Percentiles rank a stretch among this genome's conserved stretches.
phyloP scores from a whole-genome alignment of 2,797 vertebrate genomes.

The Synanceia verrucosa region DNA sequence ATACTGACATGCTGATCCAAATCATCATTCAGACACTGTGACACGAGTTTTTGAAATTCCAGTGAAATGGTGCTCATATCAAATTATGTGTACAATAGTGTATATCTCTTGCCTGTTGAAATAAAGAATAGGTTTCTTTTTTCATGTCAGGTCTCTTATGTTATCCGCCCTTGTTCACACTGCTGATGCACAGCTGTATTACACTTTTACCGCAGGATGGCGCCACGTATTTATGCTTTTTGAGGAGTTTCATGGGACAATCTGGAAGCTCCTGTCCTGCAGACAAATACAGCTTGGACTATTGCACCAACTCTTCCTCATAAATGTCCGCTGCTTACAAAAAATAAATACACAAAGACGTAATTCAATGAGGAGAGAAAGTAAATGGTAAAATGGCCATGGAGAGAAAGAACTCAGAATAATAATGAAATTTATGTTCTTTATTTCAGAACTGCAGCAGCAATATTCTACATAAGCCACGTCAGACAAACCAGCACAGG shows the following conservation, averaged over 20 bases:
- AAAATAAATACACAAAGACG: not conserved
- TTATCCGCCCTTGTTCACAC: not conserved
- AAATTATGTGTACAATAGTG: slow-evolving; percentile 53
- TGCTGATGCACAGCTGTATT: no score
- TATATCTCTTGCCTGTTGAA: slow-evolving; percentile 40
- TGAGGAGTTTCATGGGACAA: not conserved
- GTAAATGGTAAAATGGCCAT: no score
- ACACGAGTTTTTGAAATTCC: slow-evolving; percentile 55
- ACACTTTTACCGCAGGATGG: slow-evolving; percentile 39
- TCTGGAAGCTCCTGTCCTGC: not conserved
- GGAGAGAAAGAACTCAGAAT: not conserved
- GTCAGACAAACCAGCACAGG: not conserved
- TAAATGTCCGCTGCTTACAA: not conserved
- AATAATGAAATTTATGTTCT: not conserved
- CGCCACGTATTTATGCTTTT: slow-evolving; percentile 30
- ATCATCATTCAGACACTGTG: slow-evolving; percentile 54
- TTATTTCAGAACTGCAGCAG: not conserved
- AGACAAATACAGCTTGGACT: not conserved
- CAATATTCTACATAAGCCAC: not conserved
- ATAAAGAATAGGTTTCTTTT: slow-evolving; percentile 59
- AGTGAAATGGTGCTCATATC: slow-evolving; percentile 61
- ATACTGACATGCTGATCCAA: slow-evolving; percentile 55
- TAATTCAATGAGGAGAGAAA: not conserved
- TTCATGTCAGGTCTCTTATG: not conserved
- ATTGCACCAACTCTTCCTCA: not conserved